A percentile compares a stretch with the other conserved stretches of the same genome.
These are phyloP conservation scores for Cantharis rustica DNA, from an alignment of 2,888 invertebrate species.

Conservation along the genomic window DNA sequence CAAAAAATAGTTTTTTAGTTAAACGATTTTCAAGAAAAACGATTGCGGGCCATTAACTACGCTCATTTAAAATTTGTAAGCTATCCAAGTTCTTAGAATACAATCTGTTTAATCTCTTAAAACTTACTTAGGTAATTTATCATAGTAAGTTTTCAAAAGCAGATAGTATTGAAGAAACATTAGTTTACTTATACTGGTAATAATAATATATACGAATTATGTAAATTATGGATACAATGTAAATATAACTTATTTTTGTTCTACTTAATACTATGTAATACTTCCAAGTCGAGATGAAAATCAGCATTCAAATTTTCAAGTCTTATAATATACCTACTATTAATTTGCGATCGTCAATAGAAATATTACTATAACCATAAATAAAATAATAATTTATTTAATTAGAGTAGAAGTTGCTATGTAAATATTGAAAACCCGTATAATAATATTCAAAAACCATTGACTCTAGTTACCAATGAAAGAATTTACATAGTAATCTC, in stretches of 20 bases:
- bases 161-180: background rate
- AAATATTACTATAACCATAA: background rate
- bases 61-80: background rate
- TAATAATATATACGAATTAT: too few relatives aligned
- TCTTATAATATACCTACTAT: too few relatives aligned
- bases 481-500: background rate
- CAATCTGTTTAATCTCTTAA: background rate
- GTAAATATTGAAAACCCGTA: background rate
- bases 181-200: background rate
- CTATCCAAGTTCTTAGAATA: background rate
- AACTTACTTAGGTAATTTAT: background rate
- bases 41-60: background rate
- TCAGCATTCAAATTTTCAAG: too few relatives aligned
- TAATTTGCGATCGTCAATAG: too few relatives aligned
- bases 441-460: background rate
- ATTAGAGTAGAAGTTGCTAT: background rate
- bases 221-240: too few relatives aligned
- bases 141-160: background rate
- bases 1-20: background rate
- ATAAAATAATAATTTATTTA: background rate
- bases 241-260: too few relatives aligned
- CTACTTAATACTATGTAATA: too few relatives aligned
- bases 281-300: too few relatives aligned
- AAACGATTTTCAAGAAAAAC: background rate
- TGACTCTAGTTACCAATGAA: background rate